Conservation (phyloP, 2,797 vertebrate genomes). For the Pseudotriccus pelzelni region DNA sequence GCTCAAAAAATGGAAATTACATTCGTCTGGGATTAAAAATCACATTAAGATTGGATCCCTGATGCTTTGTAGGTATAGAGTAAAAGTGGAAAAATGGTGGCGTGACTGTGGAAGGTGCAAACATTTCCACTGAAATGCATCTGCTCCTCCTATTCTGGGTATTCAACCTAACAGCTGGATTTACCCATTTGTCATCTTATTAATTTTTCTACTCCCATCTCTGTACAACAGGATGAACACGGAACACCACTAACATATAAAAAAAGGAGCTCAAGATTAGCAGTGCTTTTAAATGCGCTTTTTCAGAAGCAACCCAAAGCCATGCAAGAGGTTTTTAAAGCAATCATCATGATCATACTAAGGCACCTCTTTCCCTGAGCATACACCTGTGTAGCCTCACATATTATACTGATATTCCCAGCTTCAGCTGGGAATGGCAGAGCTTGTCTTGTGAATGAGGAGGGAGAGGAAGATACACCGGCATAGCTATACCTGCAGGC, state of each 20-base stretch:
- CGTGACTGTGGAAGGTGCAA: neutral
- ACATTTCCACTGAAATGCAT: neutral
- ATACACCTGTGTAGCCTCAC: neutral
- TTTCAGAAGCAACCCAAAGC: neutral
- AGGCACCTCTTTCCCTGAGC: neutral
- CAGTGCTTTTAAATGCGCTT: neutral
- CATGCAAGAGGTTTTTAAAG: neutral
- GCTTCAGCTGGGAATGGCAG: neutral
- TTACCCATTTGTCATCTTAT: neutral
- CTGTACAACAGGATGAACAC: neutral
- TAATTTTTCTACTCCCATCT: neutral
- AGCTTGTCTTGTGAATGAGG: neutral
- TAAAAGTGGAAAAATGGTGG: neutral
- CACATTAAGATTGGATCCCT: neutral
- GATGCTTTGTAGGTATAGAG: neutral
- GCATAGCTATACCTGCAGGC: accelerated
- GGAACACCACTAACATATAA: neutral
- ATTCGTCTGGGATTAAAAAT: neutral
- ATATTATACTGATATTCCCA: neutral
- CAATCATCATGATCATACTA: neutral
- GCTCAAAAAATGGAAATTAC: neutral
- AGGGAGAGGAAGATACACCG: neutral
- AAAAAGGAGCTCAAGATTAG: neutral
- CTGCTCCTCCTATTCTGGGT: neutral
- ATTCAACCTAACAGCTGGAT: neutral